These are phyloP conservation scores for Procambarus virginalis DNA, from an alignment of 1,140 invertebrate species.

Conservation along the genomic window DNA sequence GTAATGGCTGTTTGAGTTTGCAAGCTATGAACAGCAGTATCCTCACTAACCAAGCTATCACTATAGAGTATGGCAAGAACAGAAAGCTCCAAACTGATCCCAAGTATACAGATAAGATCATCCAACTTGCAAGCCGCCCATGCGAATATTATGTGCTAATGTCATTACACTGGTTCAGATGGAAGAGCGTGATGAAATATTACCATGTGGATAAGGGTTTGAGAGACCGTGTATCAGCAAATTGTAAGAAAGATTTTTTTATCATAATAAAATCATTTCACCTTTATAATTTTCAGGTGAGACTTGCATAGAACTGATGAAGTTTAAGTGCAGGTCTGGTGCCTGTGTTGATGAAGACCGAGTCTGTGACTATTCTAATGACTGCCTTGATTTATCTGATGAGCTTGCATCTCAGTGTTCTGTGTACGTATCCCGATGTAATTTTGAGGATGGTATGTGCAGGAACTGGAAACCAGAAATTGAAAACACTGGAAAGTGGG, in stretches of 20 bases:
- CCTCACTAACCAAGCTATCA: too few relatives aligned
- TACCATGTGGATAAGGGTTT: too few relatives aligned
- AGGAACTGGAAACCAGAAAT: constrained; percentile 29
- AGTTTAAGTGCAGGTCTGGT: constrained; percentile 15
- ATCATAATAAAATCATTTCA: neutral
- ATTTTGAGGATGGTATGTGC: constrained; percentile 48
- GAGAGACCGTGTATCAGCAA: neutral
- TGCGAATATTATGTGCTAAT: too few relatives aligned
- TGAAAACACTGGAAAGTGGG: constrained; percentile 44
- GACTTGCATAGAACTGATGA: constrained; percentile 26
- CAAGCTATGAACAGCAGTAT: too few relatives aligned
- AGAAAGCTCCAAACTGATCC: too few relatives aligned
- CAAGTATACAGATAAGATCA: too few relatives aligned
- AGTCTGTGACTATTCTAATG: constrained; percentile 48
- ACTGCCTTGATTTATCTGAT: constrained; percentile 52
- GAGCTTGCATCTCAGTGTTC: neutral
- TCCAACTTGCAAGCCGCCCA: too few relatives aligned
- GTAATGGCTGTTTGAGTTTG: too few relatives aligned
- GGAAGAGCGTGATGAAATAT: too few relatives aligned
- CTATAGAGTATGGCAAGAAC: too few relatives aligned
- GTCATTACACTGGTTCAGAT: too few relatives aligned
- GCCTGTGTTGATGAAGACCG: constrained; percentile 8
- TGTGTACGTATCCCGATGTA: constrained; percentile 17
- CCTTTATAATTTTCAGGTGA: constrained; percentile 7
- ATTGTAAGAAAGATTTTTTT: neutral